Evolutionary conservation across 2,797 vertebrate genomes (phyloP).

Genomic region (Florisuga fusca): DNA sequence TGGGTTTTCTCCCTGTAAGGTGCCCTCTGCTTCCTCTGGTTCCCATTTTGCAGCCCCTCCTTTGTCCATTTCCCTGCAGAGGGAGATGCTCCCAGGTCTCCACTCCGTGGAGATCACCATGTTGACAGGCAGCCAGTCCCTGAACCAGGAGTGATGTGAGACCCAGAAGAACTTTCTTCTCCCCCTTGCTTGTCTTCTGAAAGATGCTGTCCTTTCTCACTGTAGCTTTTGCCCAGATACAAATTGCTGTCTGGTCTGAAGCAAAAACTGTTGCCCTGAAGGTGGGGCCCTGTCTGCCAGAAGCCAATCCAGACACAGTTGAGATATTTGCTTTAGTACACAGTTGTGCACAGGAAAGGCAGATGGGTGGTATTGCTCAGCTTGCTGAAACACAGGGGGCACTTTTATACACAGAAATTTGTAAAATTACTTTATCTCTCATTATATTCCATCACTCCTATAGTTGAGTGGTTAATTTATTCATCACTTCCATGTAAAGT

Average conservation of each 20-base stretch:
- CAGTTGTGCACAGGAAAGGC: too few relatives aligned
- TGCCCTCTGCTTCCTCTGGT: neutral
- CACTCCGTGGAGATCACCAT: neutral
- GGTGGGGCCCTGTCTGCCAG: too few relatives aligned
- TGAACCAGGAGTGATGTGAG: neutral
- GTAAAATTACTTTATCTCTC: too few relatives aligned
- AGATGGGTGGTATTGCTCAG: too few relatives aligned
- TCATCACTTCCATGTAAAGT: too few relatives aligned
- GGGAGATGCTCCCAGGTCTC: neutral
- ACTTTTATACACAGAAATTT: too few relatives aligned
- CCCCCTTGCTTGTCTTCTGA: neutral
- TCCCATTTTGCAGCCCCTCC: neutral
- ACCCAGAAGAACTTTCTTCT: neutral
- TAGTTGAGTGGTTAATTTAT: too few relatives aligned
- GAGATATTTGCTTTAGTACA: too few relatives aligned
- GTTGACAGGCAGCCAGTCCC: neutral
- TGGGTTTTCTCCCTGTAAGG: accelerated
- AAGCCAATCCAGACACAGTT: too few relatives aligned
- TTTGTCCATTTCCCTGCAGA: accelerated
- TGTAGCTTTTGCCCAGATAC: neutral
- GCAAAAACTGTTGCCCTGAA: neutral
- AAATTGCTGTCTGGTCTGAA: neutral
- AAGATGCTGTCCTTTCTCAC: neutral
- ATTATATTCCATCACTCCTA: too few relatives aligned
- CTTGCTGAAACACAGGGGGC: too few relatives aligned